Percentiles rank a stretch among this genome's conserved stretches.
phyloP scores from a whole-genome alignment of 64 coral and sea anemone species.

The Pocillopora verrucosa region DNA sequence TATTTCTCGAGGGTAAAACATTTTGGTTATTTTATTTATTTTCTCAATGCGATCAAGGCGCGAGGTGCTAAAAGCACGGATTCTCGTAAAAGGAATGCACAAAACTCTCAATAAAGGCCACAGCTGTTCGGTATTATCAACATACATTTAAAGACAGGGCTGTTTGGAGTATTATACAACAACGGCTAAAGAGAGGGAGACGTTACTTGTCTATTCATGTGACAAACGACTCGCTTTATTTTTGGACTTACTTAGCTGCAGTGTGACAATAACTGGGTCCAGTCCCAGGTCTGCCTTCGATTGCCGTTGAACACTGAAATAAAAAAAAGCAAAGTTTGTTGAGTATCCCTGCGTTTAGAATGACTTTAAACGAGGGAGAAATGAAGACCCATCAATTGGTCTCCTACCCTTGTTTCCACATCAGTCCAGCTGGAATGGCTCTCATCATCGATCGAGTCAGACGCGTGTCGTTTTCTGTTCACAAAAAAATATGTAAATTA shows the following conservation, averaged over 20 bases:
- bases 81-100: too few relatives aligned
- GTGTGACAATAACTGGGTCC: conserved; percentile 33
- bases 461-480: conserved; percentile 52
- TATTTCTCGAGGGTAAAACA: too few relatives aligned
- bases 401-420: conserved; percentile 59
- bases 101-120: too few relatives aligned
- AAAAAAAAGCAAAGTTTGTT: background rate
- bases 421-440: conserved; percentile 62
- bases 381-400: background rate
- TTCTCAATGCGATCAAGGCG: too few relatives aligned
- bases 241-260: conserved; percentile 46
- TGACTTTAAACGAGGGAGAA: too few relatives aligned
- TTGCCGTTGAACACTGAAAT: conserved; percentile 51
- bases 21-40: too few relatives aligned
- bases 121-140: too few relatives aligned
- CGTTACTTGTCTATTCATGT: background rate
- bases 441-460: conserved; percentile 50
- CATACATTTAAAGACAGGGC: too few relatives aligned
- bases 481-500: background rate
- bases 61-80: too few relatives aligned
- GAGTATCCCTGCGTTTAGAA: background rate
- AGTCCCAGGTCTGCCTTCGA: conserved; percentile 53
- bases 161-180: too few relatives aligned
- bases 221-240: too few relatives aligned
- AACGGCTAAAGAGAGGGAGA: background rate